phyloP scores from a whole-genome alignment of 1,140 invertebrate genomes.

The Temnothorax nylanderi region DNA sequence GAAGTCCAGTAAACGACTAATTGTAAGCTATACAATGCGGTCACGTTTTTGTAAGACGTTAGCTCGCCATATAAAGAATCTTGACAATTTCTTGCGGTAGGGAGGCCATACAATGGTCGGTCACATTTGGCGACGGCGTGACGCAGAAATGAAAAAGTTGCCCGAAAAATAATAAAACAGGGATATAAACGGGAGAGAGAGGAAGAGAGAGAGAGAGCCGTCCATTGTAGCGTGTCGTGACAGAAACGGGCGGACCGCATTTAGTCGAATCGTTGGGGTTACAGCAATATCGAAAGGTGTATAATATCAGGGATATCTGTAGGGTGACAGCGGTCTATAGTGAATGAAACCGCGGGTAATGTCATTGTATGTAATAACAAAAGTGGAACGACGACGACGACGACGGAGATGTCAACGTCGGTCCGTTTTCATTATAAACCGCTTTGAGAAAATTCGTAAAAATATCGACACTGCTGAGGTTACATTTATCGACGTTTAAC shows the following conservation, averaged over 20 bases:
- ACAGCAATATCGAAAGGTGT: slow-evolving; percentile 18
- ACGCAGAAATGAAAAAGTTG: not conserved
- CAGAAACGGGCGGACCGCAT: not conserved
- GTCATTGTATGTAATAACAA: slow-evolving; percentile 16
- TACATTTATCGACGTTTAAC: slow-evolving; percentile 16
- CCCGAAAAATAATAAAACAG: slow-evolving; percentile 27
- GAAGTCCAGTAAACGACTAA: slow-evolving; percentile 56
- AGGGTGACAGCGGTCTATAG: slow-evolving; percentile 10
- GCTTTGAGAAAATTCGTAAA: slow-evolving; percentile 38
- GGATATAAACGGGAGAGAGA: not conserved
- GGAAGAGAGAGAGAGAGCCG: not conserved
- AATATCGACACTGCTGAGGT: slow-evolving; percentile 14
- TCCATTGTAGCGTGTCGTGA: slow-evolving; percentile 31
- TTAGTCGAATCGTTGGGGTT: slow-evolving; percentile 8
- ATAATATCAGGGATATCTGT: slow-evolving; percentile 30
- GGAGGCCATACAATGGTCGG: slow-evolving; percentile 1
- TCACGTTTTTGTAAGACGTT: slow-evolving; percentile 63
- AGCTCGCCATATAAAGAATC: not conserved
- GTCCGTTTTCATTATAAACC: slow-evolving; percentile 34
- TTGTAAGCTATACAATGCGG: slow-evolving; percentile 52
- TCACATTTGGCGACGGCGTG: not conserved
- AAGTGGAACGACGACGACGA: slow-evolving; percentile 15
- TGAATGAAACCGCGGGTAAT: slow-evolving; percentile 35
- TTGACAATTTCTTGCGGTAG: slow-evolving; percentile 30
- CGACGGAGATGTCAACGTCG: not conserved